Percentiles rank a stretch among this genome's conserved stretches.
These are phyloP conservation scores for Tetramorium alpestre DNA, from an alignment of 1,140 invertebrate species.

Conservation along the genomic window DNA sequence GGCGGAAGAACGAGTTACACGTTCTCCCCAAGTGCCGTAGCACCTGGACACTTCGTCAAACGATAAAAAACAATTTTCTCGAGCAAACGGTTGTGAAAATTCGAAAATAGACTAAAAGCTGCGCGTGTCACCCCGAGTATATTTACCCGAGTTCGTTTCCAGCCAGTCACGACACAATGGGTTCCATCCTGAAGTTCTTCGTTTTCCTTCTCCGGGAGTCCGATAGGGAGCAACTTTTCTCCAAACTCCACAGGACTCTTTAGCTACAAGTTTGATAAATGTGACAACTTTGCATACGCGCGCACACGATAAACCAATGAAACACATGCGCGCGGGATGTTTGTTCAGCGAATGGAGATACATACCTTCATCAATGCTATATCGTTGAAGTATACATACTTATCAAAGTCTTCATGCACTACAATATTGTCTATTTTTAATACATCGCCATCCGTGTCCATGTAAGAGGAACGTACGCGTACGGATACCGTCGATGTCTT, in stretches of 20 bases:
- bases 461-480: not conserved
- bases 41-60: slow-evolving; percentile 9
- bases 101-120: not conserved
- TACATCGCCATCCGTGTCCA: slow-evolving; percentile 25
- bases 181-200: slow-evolving; percentile 72
- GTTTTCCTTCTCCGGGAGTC: slow-evolving; percentile 66
- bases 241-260: slow-evolving; percentile 69
- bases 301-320: not conserved
- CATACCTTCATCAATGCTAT: slow-evolving; percentile 84
- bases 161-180: slow-evolving; percentile 85
- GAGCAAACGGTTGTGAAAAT: not conserved
- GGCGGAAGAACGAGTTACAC: not conserved
- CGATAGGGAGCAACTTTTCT: slow-evolving; percentile 76
- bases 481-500: slow-evolving; percentile 31
- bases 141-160: slow-evolving; percentile 82
- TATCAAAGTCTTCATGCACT: slow-evolving; percentile 72
- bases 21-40: not conserved
- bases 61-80: slow-evolving; percentile 14
- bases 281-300: not conserved
- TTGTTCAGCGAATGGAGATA: slow-evolving; percentile 12
- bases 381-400: slow-evolving; percentile 81
- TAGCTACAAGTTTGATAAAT: slow-evolving; percentile 64
- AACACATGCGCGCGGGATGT: not conserved
- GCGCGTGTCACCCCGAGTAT: slow-evolving; percentile 19
- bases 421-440: slow-evolving; percentile 65